Evolutionary conservation across 2,888 invertebrate species (phyloP), one percentile per base, ranked within the genome.

Genomic region (Pimpla rufipes): DNA sequence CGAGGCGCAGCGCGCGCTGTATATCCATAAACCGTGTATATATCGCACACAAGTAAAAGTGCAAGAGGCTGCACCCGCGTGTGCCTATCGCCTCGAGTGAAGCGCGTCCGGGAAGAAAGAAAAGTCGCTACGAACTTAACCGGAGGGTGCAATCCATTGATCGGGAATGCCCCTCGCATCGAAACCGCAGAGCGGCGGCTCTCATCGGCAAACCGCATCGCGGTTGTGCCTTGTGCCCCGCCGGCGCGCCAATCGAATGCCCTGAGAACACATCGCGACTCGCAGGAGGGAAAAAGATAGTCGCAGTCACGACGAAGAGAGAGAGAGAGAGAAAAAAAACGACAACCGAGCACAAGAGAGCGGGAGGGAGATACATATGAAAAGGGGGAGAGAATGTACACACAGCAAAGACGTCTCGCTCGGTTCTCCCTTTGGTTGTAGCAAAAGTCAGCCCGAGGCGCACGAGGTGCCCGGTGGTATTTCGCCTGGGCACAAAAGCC

Each of bases 91-190:
- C 81, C 83, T 64, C 76, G 64, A 75, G 75, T 62, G 73, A 74
- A 79, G 29, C 78, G 62, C 73, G 73, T 50, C 73, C 37, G 42
- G 59, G 52, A 79, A 81, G 66, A 85, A 83, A 85, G 76, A 78
- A 82, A 70, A 83, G 79, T 83, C 81, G 74, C 67, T 40, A 59
- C 47, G 78, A 50, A 62, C 71, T 59, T 45, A 55, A 81, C 79
- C 57, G 57, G 83, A 75, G 84, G 81, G 76, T 77, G 68, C 81
- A 71, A 85, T 85, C 85, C 85, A 85, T 85, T 85, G 83, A 85
- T 85, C 85, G 83, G 83, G 71, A 68, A 67, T 79, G 85, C 57
- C 76, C 71, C 50, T 68, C 68, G 79, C 76, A 81, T 83, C 79
- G 76, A 79, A 83, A 85, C 81, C 85, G 79, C 83, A 85, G 66